These are phyloP conservation scores for Eretmocerus hayati DNA, from an alignment of 2,888 invertebrate genomes.

Conservation along the genomic window DNA sequence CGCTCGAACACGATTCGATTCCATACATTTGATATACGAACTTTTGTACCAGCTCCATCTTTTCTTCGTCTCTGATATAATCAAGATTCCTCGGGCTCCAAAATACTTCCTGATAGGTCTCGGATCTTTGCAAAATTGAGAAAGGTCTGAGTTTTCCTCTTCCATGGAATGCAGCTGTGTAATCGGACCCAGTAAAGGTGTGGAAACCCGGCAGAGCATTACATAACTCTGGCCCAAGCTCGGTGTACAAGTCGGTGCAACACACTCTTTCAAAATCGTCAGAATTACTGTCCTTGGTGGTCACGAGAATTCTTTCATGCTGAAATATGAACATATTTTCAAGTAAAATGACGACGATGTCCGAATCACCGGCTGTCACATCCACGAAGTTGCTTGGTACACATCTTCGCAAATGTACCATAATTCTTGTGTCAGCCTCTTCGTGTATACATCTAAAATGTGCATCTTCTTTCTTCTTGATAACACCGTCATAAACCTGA, in stretches of 20 bases:
- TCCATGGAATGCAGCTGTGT: conserved; percentile 32
- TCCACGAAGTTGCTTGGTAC: conserved; percentile 20
- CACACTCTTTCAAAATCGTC: conserved; percentile 19
- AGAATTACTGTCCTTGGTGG: conserved; percentile 18
- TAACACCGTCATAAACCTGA: conserved; percentile 14
- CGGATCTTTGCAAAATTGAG: not conserved
- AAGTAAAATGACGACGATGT: conserved; percentile 17
- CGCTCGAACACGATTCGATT: no score
- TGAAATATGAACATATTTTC: conserved; percentile 18
- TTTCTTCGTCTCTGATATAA: not conserved
- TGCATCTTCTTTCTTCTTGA: conserved; percentile 15
- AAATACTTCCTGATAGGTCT: not conserved
- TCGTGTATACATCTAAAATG: conserved; percentile 22
- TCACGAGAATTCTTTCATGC: conserved; percentile 15
- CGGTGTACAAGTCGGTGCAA: conserved; percentile 16
- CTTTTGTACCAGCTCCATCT: not conserved
- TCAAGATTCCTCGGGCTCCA: not conserved
- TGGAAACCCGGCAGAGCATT: conserved; percentile 20
- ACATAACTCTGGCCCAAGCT: conserved; percentile 13
- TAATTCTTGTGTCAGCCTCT: conserved; percentile 28
- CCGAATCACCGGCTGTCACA: conserved; percentile 16
- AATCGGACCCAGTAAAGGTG: conserved; percentile 24
- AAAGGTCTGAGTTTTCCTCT: conserved; percentile 31
- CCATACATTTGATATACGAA: not conserved
- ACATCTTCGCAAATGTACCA: no score